Evolutionary conservation across 2,113 vertebrate species (phyloP), one percentile per base, ranked within the genome.

Genomic region (Pygoscelis adeliae): DNA sequence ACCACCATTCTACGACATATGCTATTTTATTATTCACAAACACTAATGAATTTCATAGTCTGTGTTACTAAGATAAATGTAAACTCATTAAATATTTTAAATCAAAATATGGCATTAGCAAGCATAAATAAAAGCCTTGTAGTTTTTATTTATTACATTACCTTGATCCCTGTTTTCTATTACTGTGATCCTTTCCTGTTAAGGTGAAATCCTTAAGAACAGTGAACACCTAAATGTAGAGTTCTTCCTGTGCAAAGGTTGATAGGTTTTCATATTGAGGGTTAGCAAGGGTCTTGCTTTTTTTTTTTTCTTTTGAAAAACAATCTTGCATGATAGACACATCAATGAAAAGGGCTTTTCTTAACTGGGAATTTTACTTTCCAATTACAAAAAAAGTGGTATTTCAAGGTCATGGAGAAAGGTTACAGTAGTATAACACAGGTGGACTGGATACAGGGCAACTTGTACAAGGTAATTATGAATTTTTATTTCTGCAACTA

Each of bases 391-490:
- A 70, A 82, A 1, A 30, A 34, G 25, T 49, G 29, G 6, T 73
- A 40, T 50, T 84, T 91, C 32, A 78, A 62, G 11, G 22, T 53
- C 20, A 50, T 32, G 9, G 19, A 87, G 23, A 77, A 94, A 56
- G 9, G 5, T 36, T 29, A 10, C 1, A 44, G 7, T 40, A 62
- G 59, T 32, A 32, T 36, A 21, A 74, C 29, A 56, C 19, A 11
- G 7, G 7, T 70, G 26, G 49, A 13, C 16, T 69, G 27, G 13
- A 10, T 34, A 34, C 5, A 69, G 10, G 34, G 9, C 6, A 85
- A 32, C 40, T 49, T 0, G 0, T 47, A 30, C 21, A 69, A 69
- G 18, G 7, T 36, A 86, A 27, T 5, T 61, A 22, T 44, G 38
- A 55, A 53, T 36, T 93, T 63, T 79, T 52, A 40, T 50, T 71